Evolutionary conservation across 2,797 vertebrate species (phyloP), one percentile per base, ranked within the genome.

Genomic region (Perodicticus potto): DNA sequence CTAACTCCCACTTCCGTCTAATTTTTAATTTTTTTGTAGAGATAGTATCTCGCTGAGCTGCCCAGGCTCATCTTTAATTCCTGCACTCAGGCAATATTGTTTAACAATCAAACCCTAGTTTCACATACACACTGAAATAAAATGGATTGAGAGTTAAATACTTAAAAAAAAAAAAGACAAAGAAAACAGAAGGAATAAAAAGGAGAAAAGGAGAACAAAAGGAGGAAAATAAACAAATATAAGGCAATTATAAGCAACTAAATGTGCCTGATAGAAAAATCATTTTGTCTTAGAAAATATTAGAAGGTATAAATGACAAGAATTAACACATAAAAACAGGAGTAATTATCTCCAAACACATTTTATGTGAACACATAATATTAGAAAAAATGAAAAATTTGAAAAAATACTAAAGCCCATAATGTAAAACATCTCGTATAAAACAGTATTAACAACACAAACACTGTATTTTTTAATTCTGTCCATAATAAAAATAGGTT

Each of bases 41-140:
- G 3, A 67, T n/a, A 32, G 65, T 7, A 32, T 67, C 65, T 67
- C 19, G 17, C 7, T 67, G 16, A n/a, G 1, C n/a, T 19, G 32
- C 65, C 16, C 32, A 67, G 65, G 7, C 65, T n/a, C 32, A n/a
- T 67, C 65, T n/a, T 8, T 32, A 67, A n/a, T 3, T 67, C 65
- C 65, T 67, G 65, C 32, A 3, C 65, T n/a, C 16, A 67, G n/a
- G 32, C 19, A 17, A 20, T 67, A 34, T 45, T 23, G 86, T 82
- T 25, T 59, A 61, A 72, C 19, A 70, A 84, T 27, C 59, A 88
- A 95, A 69, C 4, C 22, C 17, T 89, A 67, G 45, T 61, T 69
- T 91, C 63, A 94, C 2, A 59, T 27, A 49, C 25, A 81, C 25
- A 92, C 3, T 81, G 73, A 85, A 91, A 88, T 72, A 80, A 94